Percentiles rank a stretch among this genome's conserved stretches.
Evolutionary conservation across 2,797 vertebrate species (phyloP).

Genomic region (Capromys pilorides): DNA sequence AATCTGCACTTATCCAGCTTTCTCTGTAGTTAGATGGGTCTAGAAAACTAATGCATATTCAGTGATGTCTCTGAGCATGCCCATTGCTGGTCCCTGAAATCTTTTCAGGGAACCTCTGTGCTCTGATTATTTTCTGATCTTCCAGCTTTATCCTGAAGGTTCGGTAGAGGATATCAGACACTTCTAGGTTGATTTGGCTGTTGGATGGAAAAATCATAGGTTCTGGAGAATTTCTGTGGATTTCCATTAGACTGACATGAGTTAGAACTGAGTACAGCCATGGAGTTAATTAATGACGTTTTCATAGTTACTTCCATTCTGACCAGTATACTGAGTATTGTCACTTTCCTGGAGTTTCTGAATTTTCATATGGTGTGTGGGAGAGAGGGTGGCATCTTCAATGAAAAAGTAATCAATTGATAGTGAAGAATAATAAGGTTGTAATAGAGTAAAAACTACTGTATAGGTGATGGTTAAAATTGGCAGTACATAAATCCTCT

Average conservation of each 20-base stretch:
- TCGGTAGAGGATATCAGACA: neutral
- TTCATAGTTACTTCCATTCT: neutral
- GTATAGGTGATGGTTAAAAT: neutral
- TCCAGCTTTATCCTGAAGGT: neutral
- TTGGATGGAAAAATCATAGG: neutral
- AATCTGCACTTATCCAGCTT: neutral
- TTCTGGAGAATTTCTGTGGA: neutral
- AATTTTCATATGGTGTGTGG: neutral
- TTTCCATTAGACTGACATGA: neutral
- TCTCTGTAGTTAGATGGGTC: neutral
- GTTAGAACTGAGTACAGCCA: neutral
- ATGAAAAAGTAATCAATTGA: neutral
- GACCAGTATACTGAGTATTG: neutral
- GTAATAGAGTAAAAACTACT: conserved; percentile 17
- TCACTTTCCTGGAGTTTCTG: conserved; percentile 22
- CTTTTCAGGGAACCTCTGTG: neutral
- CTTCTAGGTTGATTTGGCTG: neutral
- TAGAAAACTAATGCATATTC: neutral
- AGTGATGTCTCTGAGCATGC: neutral
- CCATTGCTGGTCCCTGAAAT: neutral
- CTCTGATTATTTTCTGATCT: neutral
- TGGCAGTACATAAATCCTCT: conserved; percentile 36
- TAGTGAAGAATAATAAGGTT: neutral
- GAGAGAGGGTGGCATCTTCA: neutral
- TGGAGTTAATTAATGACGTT: neutral